phyloP scores from a whole-genome alignment of 2,888 invertebrate species.

The Unio pictorum region DNA sequence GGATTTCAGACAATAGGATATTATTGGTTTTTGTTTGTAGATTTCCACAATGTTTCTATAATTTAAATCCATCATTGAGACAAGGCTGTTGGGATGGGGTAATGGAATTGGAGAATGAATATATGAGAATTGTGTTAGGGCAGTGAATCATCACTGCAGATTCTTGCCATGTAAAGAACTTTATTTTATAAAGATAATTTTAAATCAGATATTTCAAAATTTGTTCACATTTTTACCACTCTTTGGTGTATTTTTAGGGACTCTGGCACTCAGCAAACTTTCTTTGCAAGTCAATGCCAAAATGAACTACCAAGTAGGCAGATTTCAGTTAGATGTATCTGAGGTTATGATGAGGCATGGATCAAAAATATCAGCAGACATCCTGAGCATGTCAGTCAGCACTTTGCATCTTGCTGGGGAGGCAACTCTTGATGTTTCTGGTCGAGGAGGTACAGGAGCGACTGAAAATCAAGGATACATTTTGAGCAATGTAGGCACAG shows the following conservation, averaged over 20 bases:
- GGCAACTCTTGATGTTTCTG: slow-evolving; percentile 35
- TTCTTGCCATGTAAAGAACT: no score
- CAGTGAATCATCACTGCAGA: no score
- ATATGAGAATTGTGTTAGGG: no score
- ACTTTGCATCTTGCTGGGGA: slow-evolving; percentile 47
- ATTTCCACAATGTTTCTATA: no score
- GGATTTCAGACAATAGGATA: no score
- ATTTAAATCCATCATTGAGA: no score
- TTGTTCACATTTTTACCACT: no score
- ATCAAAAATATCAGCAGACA: slow-evolving; percentile 37
- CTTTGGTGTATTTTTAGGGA: slow-evolving; percentile 26
- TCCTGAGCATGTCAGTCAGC: slow-evolving; percentile 37
- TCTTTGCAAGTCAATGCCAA: slow-evolving; percentile 40
- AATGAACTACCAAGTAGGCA: slow-evolving; percentile 29
- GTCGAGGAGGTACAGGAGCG: slow-evolving; percentile 17
- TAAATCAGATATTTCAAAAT: no score
- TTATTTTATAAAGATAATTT: no score
- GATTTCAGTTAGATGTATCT: slow-evolving; percentile 36
- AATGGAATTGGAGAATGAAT: no score
- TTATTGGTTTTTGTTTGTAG: no score
- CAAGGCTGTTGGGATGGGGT: no score
- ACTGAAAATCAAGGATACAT: slow-evolving; percentile 18
- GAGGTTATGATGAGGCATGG: slow-evolving; percentile 47
- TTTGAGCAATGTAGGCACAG: slow-evolving; percentile 15
- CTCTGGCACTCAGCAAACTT: slow-evolving; percentile 39